Percentiles rank a stretch among this genome's conserved stretches.
These are phyloP conservation scores for Gallirallus australis DNA, from an alignment of 2,797 vertebrate genomes.

Conservation along the genomic window DNA sequence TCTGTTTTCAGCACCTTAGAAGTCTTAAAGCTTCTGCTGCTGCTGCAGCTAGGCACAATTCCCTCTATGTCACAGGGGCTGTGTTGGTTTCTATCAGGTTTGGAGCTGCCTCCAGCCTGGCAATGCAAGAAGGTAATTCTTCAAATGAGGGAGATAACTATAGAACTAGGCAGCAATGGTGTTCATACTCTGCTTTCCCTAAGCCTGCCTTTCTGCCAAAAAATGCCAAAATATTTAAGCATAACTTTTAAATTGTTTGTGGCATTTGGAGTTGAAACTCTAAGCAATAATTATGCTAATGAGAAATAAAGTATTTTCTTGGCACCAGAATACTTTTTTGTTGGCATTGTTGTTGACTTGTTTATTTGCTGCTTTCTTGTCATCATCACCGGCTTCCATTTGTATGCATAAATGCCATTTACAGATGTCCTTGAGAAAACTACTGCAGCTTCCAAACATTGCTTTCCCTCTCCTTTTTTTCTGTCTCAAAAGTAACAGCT, in stretches of 20 bases:
- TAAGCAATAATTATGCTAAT: constrained; percentile 47
- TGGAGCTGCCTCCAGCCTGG: neutral
- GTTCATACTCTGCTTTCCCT: neutral
- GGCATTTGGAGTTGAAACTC: constrained; percentile 10
- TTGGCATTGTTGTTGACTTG: constrained; percentile 53
- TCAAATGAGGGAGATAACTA: neutral
- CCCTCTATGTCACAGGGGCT: neutral
- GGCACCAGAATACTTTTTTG: neutral
- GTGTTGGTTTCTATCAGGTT: neutral
- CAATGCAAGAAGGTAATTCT: neutral
- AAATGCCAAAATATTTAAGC: constrained; percentile 35
- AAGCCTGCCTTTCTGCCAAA: constrained; percentile 11
- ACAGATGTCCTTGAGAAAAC: constrained; percentile 45
- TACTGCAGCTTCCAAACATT: neutral
- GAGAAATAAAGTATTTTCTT: constrained; percentile 47
- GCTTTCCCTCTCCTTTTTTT: neutral
- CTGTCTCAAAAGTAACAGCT: neutral
- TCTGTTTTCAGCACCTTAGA: neutral
- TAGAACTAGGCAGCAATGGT: neutral
- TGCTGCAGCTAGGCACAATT: neutral
- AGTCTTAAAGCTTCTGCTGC: neutral
- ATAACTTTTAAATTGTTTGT: constrained; percentile 20
- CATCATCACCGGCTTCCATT: neutral
- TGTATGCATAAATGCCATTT: constrained; percentile 11
- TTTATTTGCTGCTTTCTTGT: constrained; percentile 43